A percentile compares a stretch with the other conserved stretches of the same genome.
Conservation (phyloP, 2,888 invertebrate genomes). For the Lutraria lutraria region DNA sequence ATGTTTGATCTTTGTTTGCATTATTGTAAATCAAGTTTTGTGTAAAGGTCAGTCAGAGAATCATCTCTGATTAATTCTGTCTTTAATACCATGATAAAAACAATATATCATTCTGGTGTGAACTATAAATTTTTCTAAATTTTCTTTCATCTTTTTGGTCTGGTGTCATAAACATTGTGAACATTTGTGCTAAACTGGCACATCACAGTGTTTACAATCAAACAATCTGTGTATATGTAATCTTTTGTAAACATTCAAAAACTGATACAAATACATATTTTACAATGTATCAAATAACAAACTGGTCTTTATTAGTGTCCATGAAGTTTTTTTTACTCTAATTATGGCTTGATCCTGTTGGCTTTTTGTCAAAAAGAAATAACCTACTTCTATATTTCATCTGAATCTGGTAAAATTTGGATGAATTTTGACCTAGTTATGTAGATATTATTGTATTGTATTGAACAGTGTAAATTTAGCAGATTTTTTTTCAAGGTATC, state of each 20-base stretch:
- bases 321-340: too few species aligned
- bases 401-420: too few species aligned
- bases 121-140: not conserved
- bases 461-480: too few species aligned
- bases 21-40: conserved; percentile 8
- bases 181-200: not conserved
- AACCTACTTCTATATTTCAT: too few species aligned
- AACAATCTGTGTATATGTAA: not conserved
- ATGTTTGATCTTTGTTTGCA: not conserved
- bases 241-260: not conserved
- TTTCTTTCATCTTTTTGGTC: not conserved
- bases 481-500: too few species aligned
- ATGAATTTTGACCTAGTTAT: too few species aligned
- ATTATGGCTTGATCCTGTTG: too few species aligned
- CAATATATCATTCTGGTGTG: not conserved
- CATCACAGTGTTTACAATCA: not conserved
- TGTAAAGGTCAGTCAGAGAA: not conserved
- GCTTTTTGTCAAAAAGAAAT: too few species aligned
- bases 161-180: not conserved
- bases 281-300: not conserved
- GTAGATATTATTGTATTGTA: too few species aligned
- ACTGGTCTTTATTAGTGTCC: too few species aligned
- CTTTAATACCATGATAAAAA: conserved; percentile 10
- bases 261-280: not conserved
- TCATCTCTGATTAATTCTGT: not conserved